Evolutionary conservation across 2,888 invertebrate genomes (phyloP).

Genomic region (Atethmia centrago): DNA sequence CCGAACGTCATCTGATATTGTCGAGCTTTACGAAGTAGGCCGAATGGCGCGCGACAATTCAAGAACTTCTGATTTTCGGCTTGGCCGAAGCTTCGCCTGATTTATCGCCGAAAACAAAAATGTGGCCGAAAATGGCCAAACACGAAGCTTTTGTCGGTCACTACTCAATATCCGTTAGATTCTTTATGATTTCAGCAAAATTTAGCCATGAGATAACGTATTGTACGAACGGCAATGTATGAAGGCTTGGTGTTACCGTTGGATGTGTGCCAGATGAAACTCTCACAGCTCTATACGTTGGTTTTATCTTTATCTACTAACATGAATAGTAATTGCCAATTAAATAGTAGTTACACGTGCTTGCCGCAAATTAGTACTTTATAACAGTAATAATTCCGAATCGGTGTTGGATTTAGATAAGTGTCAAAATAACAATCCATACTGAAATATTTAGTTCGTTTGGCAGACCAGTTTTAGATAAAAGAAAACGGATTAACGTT

Average conservation of each 20-base stretch:
- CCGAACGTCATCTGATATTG: no score
- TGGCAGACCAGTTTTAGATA: not conserved
- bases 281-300: conserved; percentile 40
- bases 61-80: no score
- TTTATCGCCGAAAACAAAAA: no score
- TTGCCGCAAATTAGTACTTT: conserved; percentile 5
- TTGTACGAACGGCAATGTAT: conserved; percentile 47
- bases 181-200: conserved; percentile 47
- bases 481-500: conserved; percentile 13
- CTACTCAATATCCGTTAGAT: conserved; percentile 71
- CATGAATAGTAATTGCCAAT: conserved; percentile 37
- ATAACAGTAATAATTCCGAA: not conserved
- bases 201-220: conserved; percentile 51
- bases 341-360: conserved; percentile 17
- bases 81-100: no score
- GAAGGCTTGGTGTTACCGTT: conserved; percentile 58
- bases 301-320: conserved; percentile 40
- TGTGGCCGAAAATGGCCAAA: no score
- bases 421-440: not conserved
- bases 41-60: no score
- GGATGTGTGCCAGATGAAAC: conserved; percentile 59
- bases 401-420: not conserved
- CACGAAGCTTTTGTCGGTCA: no score
- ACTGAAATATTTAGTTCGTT: not conserved
- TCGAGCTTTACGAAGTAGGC: no score